A percentile compares a stretch with the other conserved stretches of the same genome.
Conservation (phyloP, 2,888 invertebrate genomes). For the Mythimna lalbum region DNA sequence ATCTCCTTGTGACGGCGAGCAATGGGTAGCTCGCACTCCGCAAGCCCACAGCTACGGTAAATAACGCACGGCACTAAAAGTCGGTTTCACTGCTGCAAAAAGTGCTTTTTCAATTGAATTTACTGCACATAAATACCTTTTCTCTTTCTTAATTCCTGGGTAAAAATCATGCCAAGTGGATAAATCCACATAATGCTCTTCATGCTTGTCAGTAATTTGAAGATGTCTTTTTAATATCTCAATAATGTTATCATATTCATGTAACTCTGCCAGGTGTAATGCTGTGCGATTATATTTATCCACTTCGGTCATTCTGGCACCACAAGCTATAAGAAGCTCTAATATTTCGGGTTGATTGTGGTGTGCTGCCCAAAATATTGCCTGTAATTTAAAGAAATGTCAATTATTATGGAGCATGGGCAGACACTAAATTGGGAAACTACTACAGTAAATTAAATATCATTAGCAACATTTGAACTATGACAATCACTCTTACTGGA, state of each 20-base stretch:
- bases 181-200: conserved; percentile 64
- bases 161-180: conserved; percentile 89
- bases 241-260: conserved; percentile 86
- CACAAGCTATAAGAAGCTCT: conserved; percentile 87
- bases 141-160: conserved; percentile 80
- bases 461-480: neutral
- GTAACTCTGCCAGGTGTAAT: conserved; percentile 88
- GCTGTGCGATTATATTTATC: conserved; percentile 88
- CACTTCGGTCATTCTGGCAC: conserved; percentile 86
- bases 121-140: conserved; percentile 72
- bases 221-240: conserved; percentile 83
- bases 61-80: too few relatives aligned
- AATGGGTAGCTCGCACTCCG: too few relatives aligned
- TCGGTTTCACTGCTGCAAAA: neutral
- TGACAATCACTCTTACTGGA: neutral
- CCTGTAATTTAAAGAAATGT: conserved; percentile 80
- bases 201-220: conserved; percentile 68
- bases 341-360: conserved; percentile 89
- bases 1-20: too few relatives aligned
- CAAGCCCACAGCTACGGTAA: too few relatives aligned
- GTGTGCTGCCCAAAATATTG: conserved; percentile 91
- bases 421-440: neutral
- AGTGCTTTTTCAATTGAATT: neutral
- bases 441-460: neutral
- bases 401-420: neutral